phyloP scores from a whole-genome alignment of 2,113 vertebrate genomes.

The Lathamus discolor region DNA sequence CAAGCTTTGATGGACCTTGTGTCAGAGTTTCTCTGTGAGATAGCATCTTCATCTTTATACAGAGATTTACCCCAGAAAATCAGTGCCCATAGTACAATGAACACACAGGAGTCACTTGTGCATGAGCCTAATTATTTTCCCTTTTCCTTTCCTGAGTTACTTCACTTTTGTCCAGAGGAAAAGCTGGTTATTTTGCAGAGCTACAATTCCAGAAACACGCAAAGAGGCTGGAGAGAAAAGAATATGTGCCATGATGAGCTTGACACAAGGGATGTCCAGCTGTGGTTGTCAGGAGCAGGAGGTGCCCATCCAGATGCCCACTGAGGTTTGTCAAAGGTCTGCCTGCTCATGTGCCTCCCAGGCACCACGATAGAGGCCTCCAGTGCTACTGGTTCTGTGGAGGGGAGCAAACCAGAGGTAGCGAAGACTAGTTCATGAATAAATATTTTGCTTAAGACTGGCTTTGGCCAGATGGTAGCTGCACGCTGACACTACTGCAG shows the following conservation, averaged over 20 bases:
- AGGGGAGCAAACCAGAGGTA: background rate
- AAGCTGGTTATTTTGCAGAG: background rate
- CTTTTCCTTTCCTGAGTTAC: background rate
- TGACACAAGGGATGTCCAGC: background rate
- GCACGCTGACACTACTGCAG: background rate
- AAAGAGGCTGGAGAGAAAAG: background rate
- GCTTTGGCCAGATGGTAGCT: background rate
- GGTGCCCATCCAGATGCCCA: background rate
- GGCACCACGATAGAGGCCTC: accelerated
- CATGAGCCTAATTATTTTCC: background rate
- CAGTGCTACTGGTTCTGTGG: background rate
- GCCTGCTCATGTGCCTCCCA: background rate
- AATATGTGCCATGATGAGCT: accelerated
- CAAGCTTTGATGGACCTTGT: background rate
- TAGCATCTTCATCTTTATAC: background rate
- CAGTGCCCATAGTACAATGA: background rate
- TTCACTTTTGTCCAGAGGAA: background rate
- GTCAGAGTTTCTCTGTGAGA: background rate
- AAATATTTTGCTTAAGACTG: background rate
- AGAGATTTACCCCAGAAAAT: background rate
- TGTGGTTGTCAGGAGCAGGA: background rate
- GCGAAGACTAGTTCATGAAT: background rate
- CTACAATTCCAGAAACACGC: background rate
- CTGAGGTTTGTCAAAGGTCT: background rate
- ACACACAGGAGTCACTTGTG: background rate